Evolutionary conservation across 1,140 invertebrate species (phyloP), one percentile per base, ranked within the genome.

Genomic region (Drosophila novamexicana): DNA sequence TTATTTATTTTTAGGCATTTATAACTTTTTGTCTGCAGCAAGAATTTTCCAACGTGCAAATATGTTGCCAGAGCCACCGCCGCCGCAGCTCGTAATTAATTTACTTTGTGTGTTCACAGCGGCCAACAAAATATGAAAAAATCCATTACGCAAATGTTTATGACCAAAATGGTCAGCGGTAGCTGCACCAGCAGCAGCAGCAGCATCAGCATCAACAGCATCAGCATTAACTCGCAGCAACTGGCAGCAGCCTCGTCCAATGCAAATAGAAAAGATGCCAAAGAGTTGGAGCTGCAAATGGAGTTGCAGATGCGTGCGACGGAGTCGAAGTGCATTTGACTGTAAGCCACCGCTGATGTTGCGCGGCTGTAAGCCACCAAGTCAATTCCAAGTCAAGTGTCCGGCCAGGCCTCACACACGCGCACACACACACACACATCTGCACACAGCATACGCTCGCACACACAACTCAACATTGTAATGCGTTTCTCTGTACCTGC

Each of bases 81-180:
- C 32, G 50, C 49, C 61, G 63, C 78, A 64, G 77, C 84, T 89
- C 85, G 84, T 89, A 89, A 89, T 89, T 89, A 89, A 89, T 89
- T 89, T 89, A 89, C 84, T 89, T 89, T 89, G 84, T 89, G 84
- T 89, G 85, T 89, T 90, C 84, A 79, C 84, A 89, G 77, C 79
- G 63, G 47, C 79, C 74, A 84, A 82, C 72, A 78, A 84, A 84
- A 84, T 84, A 85, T 84, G 77, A 84, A 82, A 79, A 89, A 89
- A 89, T 89, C 84, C 84, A 89, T 89, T 89, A 89, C 84, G 84
- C 84, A 89, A 89, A 89, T 89, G 84, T 89, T 89, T 89, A 89
- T 89, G 84, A 88, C 84, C 84, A 88, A 88, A 88, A 88, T 84
- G 84, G 84, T 84, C 83, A 88, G 84, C 68, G 52, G 49, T 45